Conservation (phyloP, 2,113 vertebrate genomes). For the Emberiza fucata region DNA sequence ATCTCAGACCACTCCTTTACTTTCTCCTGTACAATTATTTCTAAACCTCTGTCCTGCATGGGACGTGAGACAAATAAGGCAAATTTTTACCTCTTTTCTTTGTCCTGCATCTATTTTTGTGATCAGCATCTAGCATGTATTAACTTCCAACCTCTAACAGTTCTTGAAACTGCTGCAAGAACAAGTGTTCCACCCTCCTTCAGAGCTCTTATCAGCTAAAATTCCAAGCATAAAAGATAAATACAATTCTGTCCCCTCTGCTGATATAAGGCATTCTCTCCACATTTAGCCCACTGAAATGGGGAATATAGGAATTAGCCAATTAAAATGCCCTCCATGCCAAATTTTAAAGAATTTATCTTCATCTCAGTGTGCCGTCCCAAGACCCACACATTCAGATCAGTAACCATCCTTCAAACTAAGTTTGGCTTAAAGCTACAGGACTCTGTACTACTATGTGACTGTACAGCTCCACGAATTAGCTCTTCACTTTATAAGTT, state of each 20-base stretch:
- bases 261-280: not conserved
- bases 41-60: not conserved
- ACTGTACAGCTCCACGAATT: not conserved
- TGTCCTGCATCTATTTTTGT: not conserved
- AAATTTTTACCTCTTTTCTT: not conserved
- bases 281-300: not conserved
- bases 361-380: not conserved
- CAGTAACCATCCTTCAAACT: not conserved
- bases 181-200: not conserved
- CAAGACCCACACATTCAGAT: not conserved
- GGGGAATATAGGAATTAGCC: not conserved
- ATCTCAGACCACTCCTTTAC: not conserved
- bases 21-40: not conserved
- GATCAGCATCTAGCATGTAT: not conserved
- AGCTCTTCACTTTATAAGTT: not conserved
- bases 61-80: not conserved
- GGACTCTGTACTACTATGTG: not conserved
- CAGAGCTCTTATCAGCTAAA: not conserved
- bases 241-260: not conserved
- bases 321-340: not conserved
- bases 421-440: not conserved
- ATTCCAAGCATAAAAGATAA: not conserved
- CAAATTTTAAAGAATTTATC: not conserved
- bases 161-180: not conserved
- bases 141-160: not conserved